A percentile compares a stretch with the other conserved stretches of the same genome.
phyloP scores from a whole-genome alignment of 53 echinoderm and acorn worm species.

The Henricia sp. region DNA sequence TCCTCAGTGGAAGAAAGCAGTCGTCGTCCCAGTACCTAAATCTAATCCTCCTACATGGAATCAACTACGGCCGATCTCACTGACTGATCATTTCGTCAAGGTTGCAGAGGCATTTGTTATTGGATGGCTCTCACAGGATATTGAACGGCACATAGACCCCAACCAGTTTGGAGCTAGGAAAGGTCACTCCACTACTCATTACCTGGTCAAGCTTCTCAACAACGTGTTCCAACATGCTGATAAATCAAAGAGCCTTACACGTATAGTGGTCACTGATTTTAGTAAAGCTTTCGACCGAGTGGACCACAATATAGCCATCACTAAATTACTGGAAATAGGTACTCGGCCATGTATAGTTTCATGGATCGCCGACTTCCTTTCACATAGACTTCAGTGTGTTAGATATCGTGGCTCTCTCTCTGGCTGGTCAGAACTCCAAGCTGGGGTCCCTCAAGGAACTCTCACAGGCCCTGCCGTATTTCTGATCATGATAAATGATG shows the following conservation, averaged over 20 bases:
- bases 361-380: conserved; percentile 7
- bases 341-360: not conserved
- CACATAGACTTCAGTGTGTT: no score
- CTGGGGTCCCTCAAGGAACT: no score
- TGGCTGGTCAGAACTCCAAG: no score
- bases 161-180: conserved; percentile 38
- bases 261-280: conserved; percentile 5
- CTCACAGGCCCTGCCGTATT: no score
- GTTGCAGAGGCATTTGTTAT: conserved; percentile 36
- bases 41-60: conserved; percentile 5
- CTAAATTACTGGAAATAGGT: not conserved
- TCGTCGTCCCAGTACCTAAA: conserved; percentile 13
- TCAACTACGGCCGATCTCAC: conserved; percentile 30
- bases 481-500: no score
- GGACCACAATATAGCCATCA: conserved; percentile 1
- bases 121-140: not conserved
- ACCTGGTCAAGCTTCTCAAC: conserved; percentile 20
- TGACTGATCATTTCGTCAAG: conserved; percentile 46
- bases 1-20: conserved; percentile 24
- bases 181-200: conserved; percentile 16
- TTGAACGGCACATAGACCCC: not conserved
- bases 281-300: conserved; percentile 10
- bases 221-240: not conserved
- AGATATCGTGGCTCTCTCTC: no score
- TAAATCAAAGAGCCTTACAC: not conserved